Base-by-base conservation (phyloP, 2,113 vertebrate genomes). In the Poecile atricapillus region DNA sequence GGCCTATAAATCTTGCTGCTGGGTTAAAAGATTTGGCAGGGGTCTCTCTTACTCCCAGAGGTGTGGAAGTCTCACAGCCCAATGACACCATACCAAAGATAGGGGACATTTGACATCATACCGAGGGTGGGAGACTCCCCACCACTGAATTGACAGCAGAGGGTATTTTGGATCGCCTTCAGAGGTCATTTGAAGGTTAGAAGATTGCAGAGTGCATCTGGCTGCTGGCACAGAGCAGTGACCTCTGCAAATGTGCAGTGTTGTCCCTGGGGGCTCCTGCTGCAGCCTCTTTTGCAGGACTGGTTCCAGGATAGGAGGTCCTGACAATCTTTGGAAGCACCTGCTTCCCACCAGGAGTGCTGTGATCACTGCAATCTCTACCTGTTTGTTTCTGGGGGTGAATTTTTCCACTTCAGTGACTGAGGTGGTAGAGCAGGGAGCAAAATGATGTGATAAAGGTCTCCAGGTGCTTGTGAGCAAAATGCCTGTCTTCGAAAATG, bases 181-280 rank as follows among this genome's bases (percentile, higher is more conserved):
- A 70, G 35, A 44, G 37, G 35, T 37, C 22, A 65, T 55, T 13
- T 75, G 78, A 64, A 87, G 52, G 56, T 43, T 31, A 39, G 65
- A 71, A 53, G 71, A 62, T 31, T 44, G n/a, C 22, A 39, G 69
- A 46, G 18, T 23, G 50, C 4, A 7, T 23, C 31, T 70, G n/a
- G 17, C 46, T 81, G 78, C 37, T 0, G 0, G 37, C 50, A 65
- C 0, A 1, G 43, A 46, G 35, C 22, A 69, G 55, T 0, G 4
- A 89, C 50, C 22, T 55, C 74, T 0, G 0, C 13, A 53, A 39
- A 73, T 2, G 1, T 1, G 2, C 18, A 0, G 1, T 13, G 9
- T n/a, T 13, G 1, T 41, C 37, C 31, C 21, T 5, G 1, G 21
- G 46, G 19, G 3, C 14, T 67, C n/a, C 28, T 21, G n/a, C 39